Evolutionary conservation across 2,797 vertebrate genomes (phyloP).

Genomic region (Garrulus glandarius): DNA sequence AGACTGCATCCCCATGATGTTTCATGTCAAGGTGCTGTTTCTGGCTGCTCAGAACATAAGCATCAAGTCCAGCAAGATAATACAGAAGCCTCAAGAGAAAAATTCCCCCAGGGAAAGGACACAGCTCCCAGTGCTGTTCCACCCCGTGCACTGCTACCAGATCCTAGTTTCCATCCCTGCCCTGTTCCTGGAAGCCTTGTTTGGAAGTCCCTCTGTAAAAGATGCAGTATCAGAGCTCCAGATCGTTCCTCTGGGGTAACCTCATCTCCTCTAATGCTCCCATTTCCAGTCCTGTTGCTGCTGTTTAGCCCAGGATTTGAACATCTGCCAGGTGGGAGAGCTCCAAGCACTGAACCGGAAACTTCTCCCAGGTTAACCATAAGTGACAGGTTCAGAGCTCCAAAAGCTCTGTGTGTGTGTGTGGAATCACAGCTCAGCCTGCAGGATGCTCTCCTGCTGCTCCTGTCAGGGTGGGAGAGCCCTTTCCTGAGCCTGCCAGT

Average conservation of each 20-base stretch:
- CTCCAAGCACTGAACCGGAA: not conserved
- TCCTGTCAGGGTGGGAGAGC: rapidly evolving
- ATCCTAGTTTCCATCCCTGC: not conserved
- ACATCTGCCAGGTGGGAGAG: not conserved
- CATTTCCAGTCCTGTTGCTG: not conserved
- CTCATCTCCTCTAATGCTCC: not conserved
- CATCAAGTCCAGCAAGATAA: not conserved
- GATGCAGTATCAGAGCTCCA: not conserved
- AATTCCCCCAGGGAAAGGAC: not conserved
- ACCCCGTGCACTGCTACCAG: not conserved
- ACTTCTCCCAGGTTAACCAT: not conserved
- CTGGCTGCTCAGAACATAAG: not conserved
- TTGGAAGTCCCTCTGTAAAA: not conserved
- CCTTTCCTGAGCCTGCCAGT: not conserved
- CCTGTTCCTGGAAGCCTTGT: not conserved
- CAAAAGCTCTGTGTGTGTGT: rapidly evolving
- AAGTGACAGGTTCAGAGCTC: not conserved
- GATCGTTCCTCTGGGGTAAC: not conserved
- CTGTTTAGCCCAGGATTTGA: not conserved
- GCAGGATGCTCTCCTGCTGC: not conserved
- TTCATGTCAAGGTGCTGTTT: not conserved
- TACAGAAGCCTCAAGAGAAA: not conserved
- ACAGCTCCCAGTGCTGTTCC: not conserved
- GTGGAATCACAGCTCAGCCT: not conserved
- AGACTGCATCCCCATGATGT: not conserved